Evolutionary conservation across 2,888 invertebrate species (phyloP), one percentile per base, ranked within the genome.

Genomic region (Leptinotarsa tumamoca): DNA sequence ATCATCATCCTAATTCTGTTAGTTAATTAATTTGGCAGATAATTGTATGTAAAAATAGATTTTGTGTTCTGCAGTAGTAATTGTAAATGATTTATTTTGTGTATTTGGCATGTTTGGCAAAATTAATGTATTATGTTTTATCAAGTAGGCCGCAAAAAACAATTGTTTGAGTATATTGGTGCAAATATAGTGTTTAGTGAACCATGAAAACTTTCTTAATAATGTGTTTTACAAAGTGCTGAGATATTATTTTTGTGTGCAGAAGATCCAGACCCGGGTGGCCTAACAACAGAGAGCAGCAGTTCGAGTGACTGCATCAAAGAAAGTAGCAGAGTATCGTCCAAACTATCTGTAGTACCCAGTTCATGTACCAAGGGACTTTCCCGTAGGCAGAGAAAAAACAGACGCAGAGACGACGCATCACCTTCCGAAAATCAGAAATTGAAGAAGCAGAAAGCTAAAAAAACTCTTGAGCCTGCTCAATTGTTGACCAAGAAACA

Each of bases 371-470:
- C 88, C 87, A 89, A 87, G 83, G 86, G 90, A 85, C 89, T 90
- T 86, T 91, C 89, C 87, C 87, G 91, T 1, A 86, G 91, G 3
- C 91, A 91, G 81, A 87, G 90, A 17, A 91, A 91, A 81, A 91
- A 91, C 81, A 87, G 90, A 68, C 76, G 74, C 33, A 77, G 80
- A 71, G 75, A 79, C 61, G 78, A 85, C 51, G 82, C 82, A 73
- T 82, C 86, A 14, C 83, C 83, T 3, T 80, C 86, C 7, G 85
- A 82, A 52, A 82, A 67, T 4, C 72, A 85, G 82, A 82, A 83
- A 78, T 68, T 58, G 33, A 80, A 71, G 27, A 77, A 80, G 63
- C 54, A 71, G n/a, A 79, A 76, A 18, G 18, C 75, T 54, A 78
- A 78, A 61, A 80, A 80, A 69, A 63, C 50, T 3, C 27, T 71